A percentile compares a stretch with the other conserved stretches of the same genome.
phyloP scores from a whole-genome alignment of 2,113 vertebrate species.

The Dascyllus trimaculatus region DNA sequence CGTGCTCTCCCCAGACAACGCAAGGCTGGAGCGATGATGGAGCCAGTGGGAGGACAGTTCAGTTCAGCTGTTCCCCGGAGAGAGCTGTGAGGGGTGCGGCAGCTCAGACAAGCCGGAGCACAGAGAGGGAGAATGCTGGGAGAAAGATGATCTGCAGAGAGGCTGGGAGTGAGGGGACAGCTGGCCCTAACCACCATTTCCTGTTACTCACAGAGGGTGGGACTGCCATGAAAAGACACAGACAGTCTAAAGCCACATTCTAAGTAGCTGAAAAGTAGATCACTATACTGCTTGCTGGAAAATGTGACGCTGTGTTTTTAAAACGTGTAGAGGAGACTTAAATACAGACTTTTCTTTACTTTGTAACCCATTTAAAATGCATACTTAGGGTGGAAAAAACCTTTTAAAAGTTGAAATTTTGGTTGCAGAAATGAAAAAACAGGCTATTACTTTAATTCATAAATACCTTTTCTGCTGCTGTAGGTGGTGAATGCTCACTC shows the following conservation, averaged over 20 bases:
- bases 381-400: background rate
- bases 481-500: conserved; percentile 65
- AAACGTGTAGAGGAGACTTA: background rate
- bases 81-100: conserved; percentile 60
- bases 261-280: conserved; percentile 1
- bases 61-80: conserved; percentile 72
- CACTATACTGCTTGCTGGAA: background rate
- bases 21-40: conserved; percentile 57
- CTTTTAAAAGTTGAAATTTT: background rate
- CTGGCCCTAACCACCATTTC: conserved; percentile 78
- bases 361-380: background rate
- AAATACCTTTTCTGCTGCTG: conserved; percentile 67
- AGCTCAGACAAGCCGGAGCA: conserved; percentile 35
- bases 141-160: conserved; percentile 78
- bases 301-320: background rate
- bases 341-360: background rate
- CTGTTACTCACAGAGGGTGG: conserved; percentile 65
- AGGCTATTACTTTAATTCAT: conserved; percentile 1
- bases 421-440: background rate
- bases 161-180: conserved; percentile 76
- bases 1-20: conserved; percentile 40
- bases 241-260: conserved; percentile 36
- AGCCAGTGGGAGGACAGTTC: conserved; percentile 68
- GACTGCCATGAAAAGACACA: conserved; percentile 45
- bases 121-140: conserved; percentile 65